A percentile compares a stretch with the other conserved stretches of the same genome.
phyloP scores from a whole-genome alignment of 2,888 invertebrate species.

The Seira musarum region DNA sequence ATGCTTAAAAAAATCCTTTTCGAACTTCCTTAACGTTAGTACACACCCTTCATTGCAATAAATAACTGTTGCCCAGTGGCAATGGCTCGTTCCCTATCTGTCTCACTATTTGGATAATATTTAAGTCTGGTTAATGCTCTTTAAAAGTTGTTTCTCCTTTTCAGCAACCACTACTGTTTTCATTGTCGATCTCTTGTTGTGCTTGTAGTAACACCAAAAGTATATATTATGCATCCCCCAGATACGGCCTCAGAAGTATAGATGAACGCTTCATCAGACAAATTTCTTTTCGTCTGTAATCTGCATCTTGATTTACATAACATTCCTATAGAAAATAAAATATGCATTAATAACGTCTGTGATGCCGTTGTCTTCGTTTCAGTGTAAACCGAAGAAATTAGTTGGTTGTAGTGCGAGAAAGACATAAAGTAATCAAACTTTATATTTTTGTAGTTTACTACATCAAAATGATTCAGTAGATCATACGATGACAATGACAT shows the following conservation, averaged over 20 bases:
- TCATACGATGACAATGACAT: background rate
- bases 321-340: conserved; percentile 3
- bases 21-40: conserved; percentile 44
- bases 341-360: background rate
- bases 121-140: conserved; percentile 30
- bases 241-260: background rate
- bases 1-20: conserved; percentile 16
- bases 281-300: background rate
- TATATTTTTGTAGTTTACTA: conserved; percentile 36
- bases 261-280: conserved; percentile 12
- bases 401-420: too few relatives aligned
- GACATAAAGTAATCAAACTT: too few relatives aligned
- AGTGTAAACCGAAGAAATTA: too few relatives aligned
- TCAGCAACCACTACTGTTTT: too few relatives aligned
- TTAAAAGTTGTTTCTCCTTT: conserved; percentile 12
- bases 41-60: conserved; percentile 50
- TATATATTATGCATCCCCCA: background rate
- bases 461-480: conserved; percentile 20
- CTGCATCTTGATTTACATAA: conserved; percentile 5
- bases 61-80: conserved; percentile 47
- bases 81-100: conserved; percentile 39
- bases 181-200: too few relatives aligned
- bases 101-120: conserved; percentile 25
- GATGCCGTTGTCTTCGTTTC: background rate
- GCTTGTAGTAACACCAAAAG: background rate